Base-by-base conservation (phyloP, 2,113 vertebrate genomes). In the Plestiodon gilberti region DNA sequence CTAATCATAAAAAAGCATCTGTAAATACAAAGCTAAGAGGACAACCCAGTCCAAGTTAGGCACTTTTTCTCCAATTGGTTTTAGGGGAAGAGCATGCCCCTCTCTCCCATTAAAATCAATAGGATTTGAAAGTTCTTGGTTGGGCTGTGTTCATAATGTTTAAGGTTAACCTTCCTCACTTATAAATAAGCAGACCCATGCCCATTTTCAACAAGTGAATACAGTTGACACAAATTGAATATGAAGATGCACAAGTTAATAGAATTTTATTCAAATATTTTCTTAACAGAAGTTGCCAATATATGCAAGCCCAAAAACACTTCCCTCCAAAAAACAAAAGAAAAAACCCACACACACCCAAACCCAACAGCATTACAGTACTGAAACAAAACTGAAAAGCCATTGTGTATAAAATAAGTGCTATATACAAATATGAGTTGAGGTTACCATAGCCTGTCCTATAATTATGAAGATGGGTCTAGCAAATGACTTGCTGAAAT, bases 201-300 rank as follows among this genome's bases (percentile, higher is more conserved):
- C 33, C 10, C 28, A 75, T 64, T 48, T 28, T 52, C 4, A 70
- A 40, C 23, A 57, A 40, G 9, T 14, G 1, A 61, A 61, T 69
- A 35, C 38, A 64, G n/a, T 5, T 69, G 61, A 81, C 25, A 67
- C 25, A 80, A 57, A 20, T 59, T 1, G 48, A 89, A 92, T 95
- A 95, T 80, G 93, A 91, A 91, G 84, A 90, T 71, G 82, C 71
- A 78, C 59, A 89, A 93, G 73, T 85, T 89, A 93, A 94, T 79
- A 93, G 87, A 89, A 89, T 80, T 90, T 83, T 89, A 91, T 88
- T 93, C 89, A 90, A 94, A 91, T 90, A 91, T 91, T 96, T 87
- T 48, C 10, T 48, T 48, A 93, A 89, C 43, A 78, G 81, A 89
- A 69, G 35, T 0, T n/a, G 71, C 88, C 83, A 91, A 1, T 89